Percentiles rank a stretch among this genome's conserved stretches.
Evolutionary conservation across 2,797 vertebrate species (phyloP).

Genomic region (Pseudomugil gertrudae): DNA sequence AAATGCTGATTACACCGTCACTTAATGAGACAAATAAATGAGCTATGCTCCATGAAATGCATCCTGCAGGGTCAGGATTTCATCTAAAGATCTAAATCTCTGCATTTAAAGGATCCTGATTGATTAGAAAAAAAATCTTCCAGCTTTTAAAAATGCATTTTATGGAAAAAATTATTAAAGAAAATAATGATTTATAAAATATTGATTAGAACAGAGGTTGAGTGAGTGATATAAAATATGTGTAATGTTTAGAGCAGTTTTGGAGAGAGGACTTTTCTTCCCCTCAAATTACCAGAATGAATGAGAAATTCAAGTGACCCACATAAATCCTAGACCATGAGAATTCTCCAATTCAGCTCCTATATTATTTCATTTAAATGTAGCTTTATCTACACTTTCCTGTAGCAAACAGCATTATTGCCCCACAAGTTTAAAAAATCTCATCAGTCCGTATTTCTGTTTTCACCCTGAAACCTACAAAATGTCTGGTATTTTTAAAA

Average conservation of each 20-base stretch:
- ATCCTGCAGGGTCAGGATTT: no score
- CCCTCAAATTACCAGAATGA: neutral
- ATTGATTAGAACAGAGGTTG: no score
- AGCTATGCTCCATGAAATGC: no score
- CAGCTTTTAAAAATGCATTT: no score
- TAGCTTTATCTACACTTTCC: constrained; percentile 63
- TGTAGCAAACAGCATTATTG: constrained; percentile 75
- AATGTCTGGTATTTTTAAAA: constrained; percentile 20
- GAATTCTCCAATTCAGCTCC: constrained; percentile 55
- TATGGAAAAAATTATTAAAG: no score
- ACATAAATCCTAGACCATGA: constrained; percentile 50
- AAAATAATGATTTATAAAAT: no score
- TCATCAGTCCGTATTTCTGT: constrained; percentile 74
- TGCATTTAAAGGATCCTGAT: no score
- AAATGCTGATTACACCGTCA: neutral
- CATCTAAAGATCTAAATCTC: no score
- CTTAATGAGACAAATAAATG: no score
- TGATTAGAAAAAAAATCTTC: no score
- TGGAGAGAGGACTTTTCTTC: neutral
- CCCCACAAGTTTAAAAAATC: constrained; percentile 54
- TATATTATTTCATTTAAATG: constrained; percentile 53
- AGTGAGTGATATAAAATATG: no score
- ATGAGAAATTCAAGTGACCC: neutral
- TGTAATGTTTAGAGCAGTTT: neutral
- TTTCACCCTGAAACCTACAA: constrained; percentile 64